Percentiles rank a stretch among this genome's conserved stretches.
Conservation (phyloP, 2,113 vertebrate species). For the Burhinus oedicnemus region DNA sequence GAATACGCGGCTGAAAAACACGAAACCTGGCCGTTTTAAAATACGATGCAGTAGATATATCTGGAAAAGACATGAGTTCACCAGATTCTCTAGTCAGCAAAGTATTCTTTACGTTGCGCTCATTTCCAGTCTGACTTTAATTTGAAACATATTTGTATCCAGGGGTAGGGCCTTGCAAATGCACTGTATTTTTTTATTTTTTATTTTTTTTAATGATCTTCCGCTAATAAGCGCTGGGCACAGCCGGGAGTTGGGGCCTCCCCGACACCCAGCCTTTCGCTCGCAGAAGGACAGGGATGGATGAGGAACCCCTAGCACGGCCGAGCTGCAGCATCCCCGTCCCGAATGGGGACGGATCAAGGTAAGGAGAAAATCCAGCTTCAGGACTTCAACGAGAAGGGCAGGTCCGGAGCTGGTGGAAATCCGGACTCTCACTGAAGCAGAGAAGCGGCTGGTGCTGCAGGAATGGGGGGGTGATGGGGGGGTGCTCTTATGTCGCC, state of each 20-base stretch:
- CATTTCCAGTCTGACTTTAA: slow-evolving; percentile 3
- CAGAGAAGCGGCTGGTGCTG: neutral
- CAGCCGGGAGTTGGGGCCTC: neutral
- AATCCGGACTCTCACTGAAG: neutral
- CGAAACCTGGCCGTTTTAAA: slow-evolving; percentile 1
- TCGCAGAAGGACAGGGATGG: neutral
- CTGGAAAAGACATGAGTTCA: slow-evolving; percentile 1
- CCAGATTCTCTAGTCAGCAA: neutral
- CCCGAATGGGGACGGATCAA: too few species aligned
- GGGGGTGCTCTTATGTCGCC: neutral
- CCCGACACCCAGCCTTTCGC: neutral
- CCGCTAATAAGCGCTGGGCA: neutral
- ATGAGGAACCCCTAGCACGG: neutral
- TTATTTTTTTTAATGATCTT: neutral
- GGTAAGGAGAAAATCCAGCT: neutral
- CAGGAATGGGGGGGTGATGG: neutral
- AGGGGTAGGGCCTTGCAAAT: neutral
- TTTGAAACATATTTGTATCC: slow-evolving; percentile 27
- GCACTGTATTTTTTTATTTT: neutral
- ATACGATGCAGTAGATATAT: neutral
- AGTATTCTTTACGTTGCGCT: neutral
- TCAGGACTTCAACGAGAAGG: too few species aligned
- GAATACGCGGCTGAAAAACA: neutral
- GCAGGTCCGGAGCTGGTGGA: neutral
- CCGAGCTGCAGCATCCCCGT: too few species aligned